Base-by-base conservation (phyloP, 2,888 invertebrate species). In the Orchestes rusci region DNA sequence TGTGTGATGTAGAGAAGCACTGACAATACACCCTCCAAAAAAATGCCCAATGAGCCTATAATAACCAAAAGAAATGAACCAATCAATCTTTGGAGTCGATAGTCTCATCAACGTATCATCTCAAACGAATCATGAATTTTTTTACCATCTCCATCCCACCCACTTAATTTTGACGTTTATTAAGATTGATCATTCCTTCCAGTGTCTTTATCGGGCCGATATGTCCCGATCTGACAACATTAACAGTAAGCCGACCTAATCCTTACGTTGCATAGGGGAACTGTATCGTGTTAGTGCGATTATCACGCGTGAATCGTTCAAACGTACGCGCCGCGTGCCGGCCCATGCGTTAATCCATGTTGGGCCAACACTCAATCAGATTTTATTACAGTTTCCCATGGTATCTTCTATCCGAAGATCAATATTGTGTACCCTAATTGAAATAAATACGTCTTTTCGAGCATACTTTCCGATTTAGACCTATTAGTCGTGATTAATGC, bases 231-330 rank as follows among this genome's bases (percentile, higher is more conserved):
- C 36, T 27, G 48, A 46, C 38, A 48, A 43, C 38, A 43, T 31
- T 30, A 36, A 18, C n/a, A n/a, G n/a, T n/a, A n/a, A 30, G 15
- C 31, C 18, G 32, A 16, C 48, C 13, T 59, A 60, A 59, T 59
- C 58, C 57, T 31, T 31, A 41, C 46, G 49, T 50, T 39, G 43
- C 18, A 15, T 2, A 19, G 38, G 46, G 46, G 38, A 46, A 46
- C 23, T 50, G 45, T 62, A 62, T 64, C 63, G 60, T 59, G 62
- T 63, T 62, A 64, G 64, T 58, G 58, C 60, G 63, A 64, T 64
- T 64, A 64, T 64, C 61, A 60, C 62, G 63, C 62, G 61, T 61
- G 60, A 59, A 61, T 60, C 54, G 23, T 23, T 23, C 23, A 5
- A 5, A 51, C 40, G 46, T 38, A 41, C 40, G 16, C 16, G 42